Percentiles rank a stretch among this genome's conserved stretches.
phyloP scores from a whole-genome alignment of 2,888 invertebrate species.

The Meteorus colon region DNA sequence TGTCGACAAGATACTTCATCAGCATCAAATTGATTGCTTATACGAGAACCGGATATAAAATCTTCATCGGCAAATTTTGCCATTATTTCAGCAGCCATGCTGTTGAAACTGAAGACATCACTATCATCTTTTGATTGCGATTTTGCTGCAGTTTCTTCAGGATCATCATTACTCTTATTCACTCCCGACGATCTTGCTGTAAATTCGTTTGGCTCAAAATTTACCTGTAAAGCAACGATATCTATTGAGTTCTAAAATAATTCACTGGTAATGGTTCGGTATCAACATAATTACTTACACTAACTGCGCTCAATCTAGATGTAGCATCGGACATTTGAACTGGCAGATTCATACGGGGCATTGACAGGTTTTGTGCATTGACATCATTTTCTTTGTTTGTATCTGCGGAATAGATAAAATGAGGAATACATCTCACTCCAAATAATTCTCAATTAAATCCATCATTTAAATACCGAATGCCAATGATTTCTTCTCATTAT shows the following conservation, averaged over 20 bases:
- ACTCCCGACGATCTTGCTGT: constrained; percentile 66
- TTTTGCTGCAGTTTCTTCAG: constrained; percentile 23
- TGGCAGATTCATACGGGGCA: constrained; percentile 43
- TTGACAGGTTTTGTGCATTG: constrained; percentile 57
- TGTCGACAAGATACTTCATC: constrained; percentile 73
- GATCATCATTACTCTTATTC: constrained; percentile 48
- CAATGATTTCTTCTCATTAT: constrained; percentile 17
- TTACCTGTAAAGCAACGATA: constrained; percentile 54
- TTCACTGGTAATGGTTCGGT: constrained; percentile 14
- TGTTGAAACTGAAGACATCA: constrained; percentile 61
- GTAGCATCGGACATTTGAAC: constrained; percentile 23
- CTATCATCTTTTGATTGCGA: constrained; percentile 49
- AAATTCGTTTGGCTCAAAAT: constrained; percentile 68
- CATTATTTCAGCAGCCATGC: constrained; percentile 64
- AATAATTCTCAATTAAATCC: constrained; percentile 20
- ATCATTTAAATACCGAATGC: constrained; percentile 31
- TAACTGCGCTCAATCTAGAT: constrained; percentile 49
- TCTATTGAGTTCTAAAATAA: background rate
- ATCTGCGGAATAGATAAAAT: constrained; percentile 48
- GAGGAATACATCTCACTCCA: background rate
- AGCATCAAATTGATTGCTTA: constrained; percentile 68
- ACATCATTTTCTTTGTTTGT: constrained; percentile 64
- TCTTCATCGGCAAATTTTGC: constrained; percentile 65
- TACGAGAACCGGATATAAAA: constrained; percentile 69
- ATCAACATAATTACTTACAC: constrained; percentile 51